Base-by-base conservation (phyloP, 2,888 invertebrate genomes). In the Glomeris marginata region DNA sequence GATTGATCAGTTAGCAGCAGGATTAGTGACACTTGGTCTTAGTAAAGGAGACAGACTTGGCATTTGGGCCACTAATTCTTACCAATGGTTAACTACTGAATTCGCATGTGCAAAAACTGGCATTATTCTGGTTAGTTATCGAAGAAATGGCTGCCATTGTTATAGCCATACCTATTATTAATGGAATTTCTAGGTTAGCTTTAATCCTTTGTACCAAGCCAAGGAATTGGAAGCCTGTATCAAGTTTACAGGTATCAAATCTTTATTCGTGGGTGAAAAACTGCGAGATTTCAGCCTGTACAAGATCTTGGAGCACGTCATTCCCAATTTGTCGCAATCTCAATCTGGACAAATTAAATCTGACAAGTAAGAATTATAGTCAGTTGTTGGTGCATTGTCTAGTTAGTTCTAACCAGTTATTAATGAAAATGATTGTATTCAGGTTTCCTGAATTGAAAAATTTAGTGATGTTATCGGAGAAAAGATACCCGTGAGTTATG, bases 11-110 rank as follows among this genome's bases (percentile, higher is more conserved):
- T 61, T 87, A 2, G 85, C 84, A 0, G 78, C 80, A 1, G 83
- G 83, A 1, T 69, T 88, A 1, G 58, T 73, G 13, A 72, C 74
- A 37, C 59, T 84, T 22, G 86, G 85, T 0, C 60, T 87, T 16
- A 63, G 74, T 48, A 72, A 67, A 33, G 84, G 84, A 0, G 87
- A 90, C 61, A 67, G 81, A 10, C 61, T 91, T 2, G 88, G 81
- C 0, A 70, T 90, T 22, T 86, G 83, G 81, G 77, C 80, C 0
- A 84, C 85, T 1, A 90, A 87, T 66, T 70, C 72, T 35, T 64
- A 75, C 42, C 80, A 85, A 61, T 91, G 88, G 88, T 74, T 80
- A 53, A 58, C 84, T 0, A 69, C 76, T 0, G 76, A 80, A 63
- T 68, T 80, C 62, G 86, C 81, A 0, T 76, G 79, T 1, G 76